phyloP scores from a whole-genome alignment of 2,888 invertebrate genomes.

The Ctenicera cuprea region DNA sequence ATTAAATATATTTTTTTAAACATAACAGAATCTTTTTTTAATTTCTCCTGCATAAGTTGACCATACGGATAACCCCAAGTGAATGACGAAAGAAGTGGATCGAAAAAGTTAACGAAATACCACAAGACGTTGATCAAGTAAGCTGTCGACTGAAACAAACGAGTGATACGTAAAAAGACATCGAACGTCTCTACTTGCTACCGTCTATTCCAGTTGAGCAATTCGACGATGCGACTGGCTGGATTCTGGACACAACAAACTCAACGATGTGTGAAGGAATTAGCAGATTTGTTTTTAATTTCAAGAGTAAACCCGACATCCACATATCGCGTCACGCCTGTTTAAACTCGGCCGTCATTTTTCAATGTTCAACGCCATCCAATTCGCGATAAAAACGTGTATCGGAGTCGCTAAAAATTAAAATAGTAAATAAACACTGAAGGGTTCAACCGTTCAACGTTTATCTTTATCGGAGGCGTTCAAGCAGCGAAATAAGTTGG shows the following conservation, averaged over 20 bases:
- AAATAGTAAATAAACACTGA: neutral
- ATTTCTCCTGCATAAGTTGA: neutral
- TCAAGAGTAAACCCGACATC: neutral
- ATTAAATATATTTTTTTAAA: too few species aligned
- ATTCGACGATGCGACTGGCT: neutral
- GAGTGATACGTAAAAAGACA: constrained; percentile 23
- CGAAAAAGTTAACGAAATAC: neutral
- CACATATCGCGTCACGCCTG: constrained; percentile 1
- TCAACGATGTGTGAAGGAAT: neutral
- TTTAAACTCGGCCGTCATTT: neutral
- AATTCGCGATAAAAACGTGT: neutral
- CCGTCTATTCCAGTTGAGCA: constrained; percentile 4
- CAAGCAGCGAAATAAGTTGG: constrained; percentile 7
- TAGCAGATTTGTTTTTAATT: constrained; percentile 25
- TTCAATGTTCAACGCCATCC: neutral
- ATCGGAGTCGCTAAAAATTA: neutral
- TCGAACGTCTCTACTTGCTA: constrained; percentile 16
- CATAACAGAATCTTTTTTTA: too few species aligned
- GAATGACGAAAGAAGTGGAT: neutral
- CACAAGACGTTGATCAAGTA: constrained; percentile 25
- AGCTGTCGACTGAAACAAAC: constrained; percentile 23
- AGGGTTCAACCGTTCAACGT: neutral
- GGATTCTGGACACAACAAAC: constrained; percentile 5
- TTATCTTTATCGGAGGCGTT: constrained; percentile 2
- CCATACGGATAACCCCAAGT: neutral